Base-by-base conservation (phyloP, 1,140 invertebrate species). In the Phocides pigmalion region DNA sequence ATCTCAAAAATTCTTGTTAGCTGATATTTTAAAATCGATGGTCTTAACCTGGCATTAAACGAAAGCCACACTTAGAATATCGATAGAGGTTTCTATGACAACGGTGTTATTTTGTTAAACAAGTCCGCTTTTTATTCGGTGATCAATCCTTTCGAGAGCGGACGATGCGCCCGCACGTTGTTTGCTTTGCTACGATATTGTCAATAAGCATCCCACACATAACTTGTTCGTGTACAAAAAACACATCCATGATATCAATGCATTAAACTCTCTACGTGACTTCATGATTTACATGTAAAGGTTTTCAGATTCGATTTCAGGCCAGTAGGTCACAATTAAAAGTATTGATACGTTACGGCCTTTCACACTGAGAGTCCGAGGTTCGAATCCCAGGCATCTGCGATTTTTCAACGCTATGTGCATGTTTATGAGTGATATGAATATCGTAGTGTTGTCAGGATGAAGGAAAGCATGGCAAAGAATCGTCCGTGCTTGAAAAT, bases 41-140 rank as follows among this genome's bases (percentile, higher is more conserved):
- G 15, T 51, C n/a, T 41, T 25, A 19, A 4, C 5, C 12, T 4
- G 4, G 32, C 49, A 37, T 51, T 37, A 47, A 11, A 28, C 42
- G 19, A 56, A 25, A 46, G 28, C 41, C 1, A 62, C 11, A 25
- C 39, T 32, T 49, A 64, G 44, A 64, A 56, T 56, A 56, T 65
- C 44, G 44, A 50, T 32, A 65, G 50, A 68, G 58, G 68, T 74
- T 59, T 81, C 70, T 74, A 75, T 80, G 71, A 73, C 72, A 69
- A 58, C 62, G 64, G 22, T 79, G 72, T 83, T 82, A 74, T 80
- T 76, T 78, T 64, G 71, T 76, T 72, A 79, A 81, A 81, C 74
- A 78, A 51, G 59, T 68, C 59, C 51, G 65, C 59, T 76, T 72
- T 76, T 77, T 77, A 79, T 76, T 51, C 76, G 67, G 65, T 51